phyloP scores from a whole-genome alignment of 2,888 invertebrate species.

The Cyrtodaria siliqua region DNA sequence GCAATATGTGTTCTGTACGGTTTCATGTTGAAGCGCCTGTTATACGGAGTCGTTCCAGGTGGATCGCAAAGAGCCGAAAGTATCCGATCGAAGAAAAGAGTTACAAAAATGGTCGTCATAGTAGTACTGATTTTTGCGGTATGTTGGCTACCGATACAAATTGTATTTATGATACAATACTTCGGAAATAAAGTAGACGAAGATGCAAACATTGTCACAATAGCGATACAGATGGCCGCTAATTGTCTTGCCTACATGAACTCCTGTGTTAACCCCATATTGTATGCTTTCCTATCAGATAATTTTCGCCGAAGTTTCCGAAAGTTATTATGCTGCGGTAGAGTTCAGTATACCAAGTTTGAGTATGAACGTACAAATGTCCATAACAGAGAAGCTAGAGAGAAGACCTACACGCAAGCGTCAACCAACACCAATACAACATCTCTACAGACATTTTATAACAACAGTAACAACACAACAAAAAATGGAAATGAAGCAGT shows the following conservation, averaged over 20 bases:
- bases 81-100: slow-evolving; percentile 93
- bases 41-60: slow-evolving; percentile 91
- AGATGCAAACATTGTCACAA: slow-evolving; percentile 88
- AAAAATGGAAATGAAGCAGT: slow-evolving; percentile 39
- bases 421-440: slow-evolving; percentile 43
- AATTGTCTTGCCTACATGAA: slow-evolving; percentile 93
- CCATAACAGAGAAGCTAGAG: slow-evolving; percentile 18
- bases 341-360: slow-evolving; percentile 65
- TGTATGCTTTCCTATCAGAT: slow-evolving; percentile 97
- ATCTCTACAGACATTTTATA: slow-evolving; percentile 48
- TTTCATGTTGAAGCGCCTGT: slow-evolving; percentile 94
- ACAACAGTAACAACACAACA: slow-evolving; percentile 25
- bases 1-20: slow-evolving; percentile 95
- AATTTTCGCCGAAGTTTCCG: slow-evolving; percentile 96
- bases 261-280: slow-evolving; percentile 97
- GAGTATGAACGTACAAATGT: slow-evolving; percentile 80
- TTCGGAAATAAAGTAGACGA: slow-evolving; percentile 86
- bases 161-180: slow-evolving; percentile 90
- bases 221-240: slow-evolving; percentile 82
- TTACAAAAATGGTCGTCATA: slow-evolving; percentile 96
- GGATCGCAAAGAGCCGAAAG: slow-evolving; percentile 93
- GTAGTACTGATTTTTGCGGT: slow-evolving; percentile 96
- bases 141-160: slow-evolving; percentile 97
- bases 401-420: slow-evolving; percentile 35
- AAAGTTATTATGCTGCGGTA: slow-evolving; percentile 83